Conservation (phyloP, 2,797 vertebrate genomes). For the Hybognathus amarus region DNA sequence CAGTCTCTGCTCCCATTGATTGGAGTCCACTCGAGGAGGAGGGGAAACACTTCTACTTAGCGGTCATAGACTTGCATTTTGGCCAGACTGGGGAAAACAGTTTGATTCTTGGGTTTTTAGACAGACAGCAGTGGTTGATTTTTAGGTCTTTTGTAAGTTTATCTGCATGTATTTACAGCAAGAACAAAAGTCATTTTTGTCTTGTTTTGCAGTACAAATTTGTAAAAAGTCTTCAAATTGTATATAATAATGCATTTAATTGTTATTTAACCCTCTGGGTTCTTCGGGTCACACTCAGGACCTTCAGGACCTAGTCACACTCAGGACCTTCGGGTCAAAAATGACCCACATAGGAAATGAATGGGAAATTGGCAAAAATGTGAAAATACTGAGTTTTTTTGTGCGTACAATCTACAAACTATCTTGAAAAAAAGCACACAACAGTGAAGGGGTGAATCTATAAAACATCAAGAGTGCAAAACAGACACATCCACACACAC, state of each 20-base stretch:
- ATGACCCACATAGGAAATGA: too few species aligned
- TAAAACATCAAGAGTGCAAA: too few species aligned
- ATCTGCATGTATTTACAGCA: not conserved
- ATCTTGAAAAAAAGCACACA: too few species aligned
- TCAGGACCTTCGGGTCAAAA: too few species aligned
- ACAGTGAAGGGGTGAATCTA: too few species aligned
- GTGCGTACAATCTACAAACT: too few species aligned
- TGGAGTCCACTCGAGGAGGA: conserved; percentile 60
- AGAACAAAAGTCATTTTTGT: not conserved
- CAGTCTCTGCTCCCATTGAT: conserved; percentile 68
- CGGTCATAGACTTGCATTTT: conserved; percentile 63
- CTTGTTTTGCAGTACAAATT: not conserved
- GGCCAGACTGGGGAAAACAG: conserved; percentile 52
- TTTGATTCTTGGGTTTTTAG: conserved; percentile 36
- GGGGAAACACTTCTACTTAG: conserved; percentile 49
- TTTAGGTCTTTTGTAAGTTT: conserved; percentile 5
- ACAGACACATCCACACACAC: too few species aligned
- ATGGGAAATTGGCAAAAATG: too few species aligned
- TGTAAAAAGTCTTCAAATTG: not conserved
- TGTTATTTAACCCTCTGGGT: too few species aligned
- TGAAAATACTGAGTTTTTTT: too few species aligned
- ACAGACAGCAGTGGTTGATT: not conserved
- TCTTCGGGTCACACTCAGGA: too few species aligned
- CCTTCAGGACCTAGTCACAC: too few species aligned
- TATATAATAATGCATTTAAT: not conserved